Percentiles rank a stretch among this genome's conserved stretches.
These are phyloP conservation scores for Coregonus clupeaformis DNA, from an alignment of 2,113 vertebrate species.

Conservation along the genomic window DNA sequence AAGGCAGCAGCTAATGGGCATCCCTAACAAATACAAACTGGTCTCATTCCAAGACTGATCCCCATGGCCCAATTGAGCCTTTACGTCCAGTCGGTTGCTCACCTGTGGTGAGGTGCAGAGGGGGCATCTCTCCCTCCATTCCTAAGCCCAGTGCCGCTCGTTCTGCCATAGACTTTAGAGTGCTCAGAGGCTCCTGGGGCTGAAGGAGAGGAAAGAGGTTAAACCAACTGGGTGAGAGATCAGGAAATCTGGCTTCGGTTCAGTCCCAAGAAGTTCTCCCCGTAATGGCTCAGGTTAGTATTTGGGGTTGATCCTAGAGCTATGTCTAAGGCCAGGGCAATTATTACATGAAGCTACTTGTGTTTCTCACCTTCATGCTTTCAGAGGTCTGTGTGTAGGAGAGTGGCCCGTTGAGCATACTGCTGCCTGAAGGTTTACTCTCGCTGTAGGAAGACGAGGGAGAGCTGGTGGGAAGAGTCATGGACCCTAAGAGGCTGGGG, in stretches of 20 bases:
- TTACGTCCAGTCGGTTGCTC: too few species aligned
- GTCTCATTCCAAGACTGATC: too few species aligned
- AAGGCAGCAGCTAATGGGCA: too few species aligned
- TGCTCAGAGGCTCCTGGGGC: slow-evolving; percentile 83
- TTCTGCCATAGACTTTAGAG: slow-evolving; percentile 89
- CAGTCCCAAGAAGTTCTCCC: too few species aligned
- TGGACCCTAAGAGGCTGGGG: slow-evolving; percentile 79
- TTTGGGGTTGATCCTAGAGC: too few species aligned
- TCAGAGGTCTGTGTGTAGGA: slow-evolving; percentile 79
- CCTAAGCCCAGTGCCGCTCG: slow-evolving; percentile 83
- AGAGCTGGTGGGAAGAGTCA: slow-evolving; percentile 80
- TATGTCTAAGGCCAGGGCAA: too few species aligned
- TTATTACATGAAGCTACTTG: too few species aligned
- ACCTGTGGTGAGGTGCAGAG: slow-evolving; percentile 84
- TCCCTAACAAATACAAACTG: too few species aligned
- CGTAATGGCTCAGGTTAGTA: too few species aligned
- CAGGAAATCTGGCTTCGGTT: too few species aligned
- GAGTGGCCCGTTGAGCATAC: slow-evolving; percentile 83
- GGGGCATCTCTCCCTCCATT: slow-evolving; percentile 82
- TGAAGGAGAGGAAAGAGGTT: slow-evolving; percentile 43
- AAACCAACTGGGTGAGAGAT: slow-evolving; percentile 13
- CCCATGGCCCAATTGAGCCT: too few species aligned
- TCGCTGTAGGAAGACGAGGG: slow-evolving; percentile 83
- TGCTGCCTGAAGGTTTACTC: slow-evolving; percentile 71
- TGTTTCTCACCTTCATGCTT: slow-evolving; percentile 78